Evolutionary conservation across 2,888 invertebrate genomes (phyloP), one percentile per base, ranked within the genome.

Genomic region (Ectemnius lituratus): DNA sequence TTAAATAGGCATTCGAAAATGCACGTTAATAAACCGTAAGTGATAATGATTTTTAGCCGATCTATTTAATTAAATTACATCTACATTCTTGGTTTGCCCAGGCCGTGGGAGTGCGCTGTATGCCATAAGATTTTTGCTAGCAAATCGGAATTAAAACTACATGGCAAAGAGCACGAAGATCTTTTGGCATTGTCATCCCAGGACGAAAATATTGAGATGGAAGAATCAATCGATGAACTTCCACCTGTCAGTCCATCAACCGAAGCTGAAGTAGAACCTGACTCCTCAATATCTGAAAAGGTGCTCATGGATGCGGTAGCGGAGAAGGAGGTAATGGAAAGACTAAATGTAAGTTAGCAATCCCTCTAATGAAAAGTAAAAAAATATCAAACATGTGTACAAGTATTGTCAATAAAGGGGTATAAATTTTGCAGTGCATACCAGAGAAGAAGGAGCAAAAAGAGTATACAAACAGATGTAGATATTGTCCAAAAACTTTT

Each of bases 401-500:
- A 18, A 57, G 4, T 46, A 18, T 37, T 2, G 57, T 27, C 27
- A 14, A 62, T 27, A 4, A 23, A 0, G n/a, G 0, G n/a, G 11
- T 6, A 37, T 28, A 45, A 62, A 52, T 46, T 3, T 58, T 63
- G 13, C 47, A 82, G 78, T 73, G 46, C 5, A 57, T 49, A 4
- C 3, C 37, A 49, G 73, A 66, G 49, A 75, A 68, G 18, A 83
- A 87, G 81, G 85, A 88, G 27, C 86, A 82, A 61, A 86, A 89
- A 65, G 85, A 89, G 65, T 88, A 93, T 88, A 81, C 91, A 86
- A 91, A 93, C 89, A 80, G 91, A 87, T 92, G 94, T 90, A 91
- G 90, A 70, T 92, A 88, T 82, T 95, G 95, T 87, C 90, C 91
- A 14, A 95, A 95, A 87, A 92, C 92, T 71, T 95, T 95, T 86